Evolutionary conservation across 2,113 vertebrate genomes (phyloP), one percentile per base, ranked within the genome.

Genomic region (Nesogale talazaci): DNA sequence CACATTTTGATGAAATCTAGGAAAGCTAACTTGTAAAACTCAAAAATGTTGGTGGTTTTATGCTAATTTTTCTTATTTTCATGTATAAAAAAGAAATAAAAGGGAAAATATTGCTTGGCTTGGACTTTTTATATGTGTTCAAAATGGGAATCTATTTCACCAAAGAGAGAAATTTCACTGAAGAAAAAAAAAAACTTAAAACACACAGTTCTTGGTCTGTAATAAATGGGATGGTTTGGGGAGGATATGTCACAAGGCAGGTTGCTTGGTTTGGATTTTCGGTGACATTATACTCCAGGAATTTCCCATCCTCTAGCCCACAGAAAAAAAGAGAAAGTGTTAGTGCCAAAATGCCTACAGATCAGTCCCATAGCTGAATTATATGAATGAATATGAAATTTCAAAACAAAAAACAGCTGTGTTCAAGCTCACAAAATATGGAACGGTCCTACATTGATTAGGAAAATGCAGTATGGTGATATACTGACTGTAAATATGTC

Each of bases 101-200:
- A 11, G 46, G 46, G 46, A 52, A 52, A 52, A 52, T 72, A 2
- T 56, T 2, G 9, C 20, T n/a, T n/a, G n/a, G n/a, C n/a, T n/a
- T n/a, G n/a, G n/a, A n/a, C n/a, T n/a, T n/a, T n/a, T n/a, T n/a
- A n/a, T n/a, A n/a, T n/a, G 57, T 5, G 22, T 70, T 81, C 69
- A 81, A 81, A 83, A 59, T 19, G 27, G 46, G 34, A 63, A 83
- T 89, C 77, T 82, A 91, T 77, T 94, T 90, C 70, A 92, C 40
- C 23, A 20, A 78, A 63, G 57, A 75, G 7, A 34, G 67, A 79
- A 88, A 79, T 81, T 79, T 77, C 42, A 86, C n/a, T 63, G 61
- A 23, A 36, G 82, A 27, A 31, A n/a, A n/a, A 61, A 52, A 38
- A 86, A 70, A 29, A 6, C 42, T 75, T 27, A 70, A 56, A 72